Base-by-base conservation (phyloP, 2,113 vertebrate genomes). In the Mus spicilegus region DNA sequence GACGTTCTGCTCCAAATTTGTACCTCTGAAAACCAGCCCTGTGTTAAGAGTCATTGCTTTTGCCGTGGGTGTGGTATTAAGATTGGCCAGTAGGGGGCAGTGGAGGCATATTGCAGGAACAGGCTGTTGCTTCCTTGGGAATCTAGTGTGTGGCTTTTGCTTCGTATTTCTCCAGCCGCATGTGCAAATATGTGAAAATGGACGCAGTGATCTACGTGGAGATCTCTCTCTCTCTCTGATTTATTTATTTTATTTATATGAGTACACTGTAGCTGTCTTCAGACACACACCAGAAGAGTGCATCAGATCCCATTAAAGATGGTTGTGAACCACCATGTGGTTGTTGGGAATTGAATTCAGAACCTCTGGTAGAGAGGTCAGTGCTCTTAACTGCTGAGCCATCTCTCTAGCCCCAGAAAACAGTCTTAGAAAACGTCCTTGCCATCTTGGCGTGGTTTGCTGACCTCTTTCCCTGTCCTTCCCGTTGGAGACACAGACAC, bases 41-140 rank as follows among this genome's bases (percentile, higher is more conserved):
- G 10, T 8, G 20, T 33, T n/a, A 26, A 49, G 0, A 7, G 28
- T 0, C 33, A 92, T 85, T 24, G 36, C 17, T 39, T 61, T 75
- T 76, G 70, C 7, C 36, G 17, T 14, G 24, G 84, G 14, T n/a
- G 88, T 90, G 9, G 46, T 72, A 10, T 36, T 73, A 56, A 33
- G 0, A 0, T 39, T 86, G 30, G 65, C 86, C 97, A 96, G 63
- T 46, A 97, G 96, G 94, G 93, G 95, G 95, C 65, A 28, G 1
- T 8, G 0, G 82, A 87, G 80, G n/a, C 13, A 4, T 39, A 58
- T 1, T 42, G 30, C 69, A 39, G 46, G 24, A 89, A 33, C 42
- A 54, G 28, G 26, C 42, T 22, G 28, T 33, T 2, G 69, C 13
- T 11, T 30, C 12, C 39, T 65, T 0, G 42, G 0, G 10, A 65